A percentile compares a stretch with the other conserved stretches of the same genome.
Conservation (phyloP, 1,140 invertebrate genomes). For the Bombus confusus region DNA sequence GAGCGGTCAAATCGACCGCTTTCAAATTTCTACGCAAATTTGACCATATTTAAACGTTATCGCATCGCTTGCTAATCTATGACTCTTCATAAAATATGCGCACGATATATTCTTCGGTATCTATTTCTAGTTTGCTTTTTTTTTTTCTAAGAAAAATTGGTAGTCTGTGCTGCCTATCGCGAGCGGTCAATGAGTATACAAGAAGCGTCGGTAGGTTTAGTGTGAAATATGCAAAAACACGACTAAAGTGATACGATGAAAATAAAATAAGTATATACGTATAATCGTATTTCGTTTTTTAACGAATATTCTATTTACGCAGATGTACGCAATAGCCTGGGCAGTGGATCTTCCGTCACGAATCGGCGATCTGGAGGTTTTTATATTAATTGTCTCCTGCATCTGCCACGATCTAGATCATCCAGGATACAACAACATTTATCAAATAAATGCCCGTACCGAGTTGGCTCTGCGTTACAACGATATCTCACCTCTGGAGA, state of each 20-base stretch:
- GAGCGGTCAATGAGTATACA: too few relatives aligned
- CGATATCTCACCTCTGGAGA: slow-evolving; percentile 94
- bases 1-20: too few relatives aligned
- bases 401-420: slow-evolving; percentile 96
- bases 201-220: too few relatives aligned
- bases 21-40: too few relatives aligned
- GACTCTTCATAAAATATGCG: too few relatives aligned
- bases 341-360: slow-evolving; percentile 87
- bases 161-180: too few relatives aligned
- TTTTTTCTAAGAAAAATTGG: too few relatives aligned
- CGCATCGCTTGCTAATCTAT: too few relatives aligned
- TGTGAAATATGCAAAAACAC: neutral
- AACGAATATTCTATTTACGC: slow-evolving; percentile 42
- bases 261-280: too few relatives aligned
- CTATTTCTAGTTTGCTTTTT: too few relatives aligned
- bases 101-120: too few relatives aligned
- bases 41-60: too few relatives aligned
- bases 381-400: slow-evolving; percentile 91
- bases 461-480: slow-evolving; percentile 93
- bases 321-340: slow-evolving; percentile 95
- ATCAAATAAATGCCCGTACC: slow-evolving; percentile 94
- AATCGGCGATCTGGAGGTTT: slow-evolving; percentile 89
- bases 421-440: slow-evolving; percentile 95
- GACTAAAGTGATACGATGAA: neutral
- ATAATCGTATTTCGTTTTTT: slow-evolving; percentile 23